Conservation (phyloP, 2,888 invertebrate species). For the Mythimna loreyi region DNA sequence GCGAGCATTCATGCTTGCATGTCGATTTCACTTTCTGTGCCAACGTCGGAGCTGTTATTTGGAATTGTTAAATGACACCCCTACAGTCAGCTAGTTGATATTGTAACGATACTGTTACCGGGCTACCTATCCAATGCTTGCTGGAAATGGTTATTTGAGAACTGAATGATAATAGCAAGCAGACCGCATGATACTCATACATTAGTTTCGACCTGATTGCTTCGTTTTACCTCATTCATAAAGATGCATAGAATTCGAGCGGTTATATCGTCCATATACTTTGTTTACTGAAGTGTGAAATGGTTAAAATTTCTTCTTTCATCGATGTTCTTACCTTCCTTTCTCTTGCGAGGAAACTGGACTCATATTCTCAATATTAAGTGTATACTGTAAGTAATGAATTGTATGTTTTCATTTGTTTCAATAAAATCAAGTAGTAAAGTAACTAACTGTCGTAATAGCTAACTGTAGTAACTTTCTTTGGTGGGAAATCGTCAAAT, state of each 20-base stretch:
- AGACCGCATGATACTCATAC: conserved; percentile 58
- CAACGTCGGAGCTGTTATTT: conserved; percentile 64
- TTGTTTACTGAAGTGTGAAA: conserved; percentile 54
- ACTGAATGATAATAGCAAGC: conserved; percentile 61
- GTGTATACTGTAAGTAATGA: neutral
- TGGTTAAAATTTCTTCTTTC: conserved; percentile 45
- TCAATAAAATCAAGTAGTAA: conserved; percentile 9
- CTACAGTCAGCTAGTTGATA: conserved; percentile 55
- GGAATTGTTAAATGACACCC: conserved; percentile 61
- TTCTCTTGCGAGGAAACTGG: conserved; percentile 26
- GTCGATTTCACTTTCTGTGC: conserved; percentile 84
- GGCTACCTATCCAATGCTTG: conserved; percentile 57
- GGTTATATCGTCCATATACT: conserved; percentile 53
- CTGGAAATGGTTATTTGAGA: conserved; percentile 65
- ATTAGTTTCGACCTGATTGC: conserved; percentile 74
- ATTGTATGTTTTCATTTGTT: conserved; percentile 3
- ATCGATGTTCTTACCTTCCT: conserved; percentile 19
- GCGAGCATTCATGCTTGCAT: conserved; percentile 66
- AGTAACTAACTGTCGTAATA: conserved; percentile 4
- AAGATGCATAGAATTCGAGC: conserved; percentile 59
- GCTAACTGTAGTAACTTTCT: no score
- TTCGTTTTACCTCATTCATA: conserved; percentile 69
- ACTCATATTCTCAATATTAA: neutral
- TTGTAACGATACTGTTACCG: conserved; percentile 57
- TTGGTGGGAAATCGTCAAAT: no score